Evolutionary conservation across 2,888 invertebrate species (phyloP).

Genomic region (Microctonus brassicae): DNA sequence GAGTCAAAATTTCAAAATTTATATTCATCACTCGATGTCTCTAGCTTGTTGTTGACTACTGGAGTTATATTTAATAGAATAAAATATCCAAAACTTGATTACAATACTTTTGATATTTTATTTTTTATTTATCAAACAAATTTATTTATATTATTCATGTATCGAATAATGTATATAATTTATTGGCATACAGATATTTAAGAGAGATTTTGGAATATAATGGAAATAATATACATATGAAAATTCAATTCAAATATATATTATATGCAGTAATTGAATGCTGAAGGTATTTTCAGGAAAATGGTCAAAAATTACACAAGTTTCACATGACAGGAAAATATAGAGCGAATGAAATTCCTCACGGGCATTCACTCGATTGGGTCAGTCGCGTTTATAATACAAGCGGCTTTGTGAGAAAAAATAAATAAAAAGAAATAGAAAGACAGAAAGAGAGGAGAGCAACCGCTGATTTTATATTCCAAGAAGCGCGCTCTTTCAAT

Average conservation of each 20-base stretch:
- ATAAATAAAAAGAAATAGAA: slow-evolving; percentile 7
- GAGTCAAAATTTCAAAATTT: slow-evolving; percentile 63
- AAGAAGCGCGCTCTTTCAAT: slow-evolving; percentile 59
- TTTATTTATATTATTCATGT: too few species aligned
- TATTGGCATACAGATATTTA: too few species aligned
- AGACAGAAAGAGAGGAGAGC: slow-evolving; percentile 26
- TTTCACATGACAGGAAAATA: slow-evolving; percentile 63
- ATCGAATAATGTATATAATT: too few species aligned
- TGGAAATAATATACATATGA: background rate
- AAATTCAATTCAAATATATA: background rate
- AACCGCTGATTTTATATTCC: slow-evolving; percentile 64
- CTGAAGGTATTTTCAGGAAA: too few species aligned
- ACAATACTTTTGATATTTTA: background rate
- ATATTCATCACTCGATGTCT: slow-evolving; percentile 62
- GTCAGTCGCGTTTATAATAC: slow-evolving; percentile 53
- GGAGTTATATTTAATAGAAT: background rate
- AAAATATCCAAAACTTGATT: background rate
- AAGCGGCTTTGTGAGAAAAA: slow-evolving; percentile 14
- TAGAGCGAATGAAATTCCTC: slow-evolving; percentile 64
- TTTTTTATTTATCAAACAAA: background rate
- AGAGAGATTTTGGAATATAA: too few species aligned
- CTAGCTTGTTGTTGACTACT: slow-evolving; percentile 44
- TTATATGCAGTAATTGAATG: background rate
- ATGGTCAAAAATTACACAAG: slow-evolving; percentile 33
- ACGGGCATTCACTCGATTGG: slow-evolving; percentile 63